These are phyloP conservation scores for Nebria ingens DNA, from an alignment of 1,140 invertebrate genomes.

Conservation along the genomic window DNA sequence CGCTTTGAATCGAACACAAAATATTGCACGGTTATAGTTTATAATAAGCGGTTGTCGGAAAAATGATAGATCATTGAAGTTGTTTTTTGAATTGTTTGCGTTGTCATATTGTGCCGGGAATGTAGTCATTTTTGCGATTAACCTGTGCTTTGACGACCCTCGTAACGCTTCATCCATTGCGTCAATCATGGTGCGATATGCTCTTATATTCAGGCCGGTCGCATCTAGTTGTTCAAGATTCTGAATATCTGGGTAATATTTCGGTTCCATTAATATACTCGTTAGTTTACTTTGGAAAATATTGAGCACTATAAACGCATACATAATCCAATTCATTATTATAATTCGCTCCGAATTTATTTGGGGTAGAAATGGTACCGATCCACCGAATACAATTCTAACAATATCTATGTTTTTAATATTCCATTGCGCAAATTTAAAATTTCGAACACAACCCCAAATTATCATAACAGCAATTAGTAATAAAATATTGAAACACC, in stretches of 20 bases:
- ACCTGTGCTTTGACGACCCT: neutral
- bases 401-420: neutral
- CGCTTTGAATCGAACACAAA: neutral
- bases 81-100: neutral
- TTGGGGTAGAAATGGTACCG: neutral
- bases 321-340: neutral
- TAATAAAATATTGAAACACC: neutral
- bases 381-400: neutral
- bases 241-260: neutral
- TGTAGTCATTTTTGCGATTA: neutral
- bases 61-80: neutral
- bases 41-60: neutral
- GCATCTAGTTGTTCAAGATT: neutral
- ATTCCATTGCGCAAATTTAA: neutral
- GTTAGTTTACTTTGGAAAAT: constrained; percentile 2
- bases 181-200: neutral
- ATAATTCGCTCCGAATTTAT: neutral
- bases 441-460: neutral
- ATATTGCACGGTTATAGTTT: neutral
- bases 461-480: neutral
- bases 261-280: neutral
- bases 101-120: neutral
- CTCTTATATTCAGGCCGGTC: neutral
- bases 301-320: neutral
- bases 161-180: neutral